Evolutionary conservation across 1,140 invertebrate species (phyloP).

Genomic region (Bombyx mori): ASM3026992v2 NC_085110.1:11402501-11403000

Average conservation of each 20-base stretch:
- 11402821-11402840: slow-evolving; percentile 86
- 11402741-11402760: slow-evolving; percentile 87
- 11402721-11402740: slow-evolving; percentile 90
- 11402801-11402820: slow-evolving; percentile 86
- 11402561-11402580: no score
- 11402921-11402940: slow-evolving; percentile 84
- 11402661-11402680: no score
- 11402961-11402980: slow-evolving; percentile 95
- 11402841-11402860: slow-evolving; percentile 87
- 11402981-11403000: slow-evolving; percentile 72
- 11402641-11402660: no score
- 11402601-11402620: no score
- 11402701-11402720: slow-evolving; percentile 37
- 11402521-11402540: no score
- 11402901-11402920: slow-evolving; percentile 87
- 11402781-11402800: slow-evolving; percentile 89
- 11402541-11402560: no score
- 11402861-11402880: slow-evolving; percentile 82
- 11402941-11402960: slow-evolving; percentile 93
- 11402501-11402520: no score
- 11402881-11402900: slow-evolving; percentile 81
- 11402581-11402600: no score
- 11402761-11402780: slow-evolving; percentile 86
- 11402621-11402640: no score
- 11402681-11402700: no score